These are phyloP conservation scores for Neoascia interrupta DNA, from an alignment of 2,888 invertebrate genomes.

Conservation along the genomic window DNA sequence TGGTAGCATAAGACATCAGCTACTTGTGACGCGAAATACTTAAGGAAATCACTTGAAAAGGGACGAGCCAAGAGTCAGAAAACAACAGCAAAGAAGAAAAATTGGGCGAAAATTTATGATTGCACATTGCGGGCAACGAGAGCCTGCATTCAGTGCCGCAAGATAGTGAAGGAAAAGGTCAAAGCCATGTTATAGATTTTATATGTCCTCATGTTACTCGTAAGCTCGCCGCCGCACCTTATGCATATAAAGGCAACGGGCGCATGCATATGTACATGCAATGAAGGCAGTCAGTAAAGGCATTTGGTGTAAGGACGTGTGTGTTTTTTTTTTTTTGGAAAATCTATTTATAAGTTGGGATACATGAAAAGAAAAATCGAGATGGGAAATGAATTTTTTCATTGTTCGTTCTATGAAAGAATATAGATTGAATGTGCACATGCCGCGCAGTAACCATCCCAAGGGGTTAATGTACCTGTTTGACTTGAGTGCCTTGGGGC, in stretches of 20 bases:
- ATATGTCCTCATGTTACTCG: constrained; percentile 1
- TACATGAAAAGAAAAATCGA: not conserved
- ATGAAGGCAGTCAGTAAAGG: constrained; percentile 9
- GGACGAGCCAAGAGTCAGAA: constrained; percentile 23
- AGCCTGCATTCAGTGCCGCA: constrained; percentile 71
- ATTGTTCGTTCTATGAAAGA: constrained; percentile 21
- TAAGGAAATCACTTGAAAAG: constrained; percentile 34
- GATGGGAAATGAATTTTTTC: constrained; percentile 25
- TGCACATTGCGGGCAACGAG: constrained; percentile 71
- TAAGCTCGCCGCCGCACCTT: constrained; percentile 23
- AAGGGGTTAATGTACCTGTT: constrained; percentile 46
- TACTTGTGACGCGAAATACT: constrained; percentile 20
- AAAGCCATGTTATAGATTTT: constrained; percentile 60
- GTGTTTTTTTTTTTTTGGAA: constrained; percentile 7
- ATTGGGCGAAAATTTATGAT: constrained; percentile 69
- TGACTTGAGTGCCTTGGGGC: not conserved
- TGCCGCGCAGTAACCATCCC: constrained; percentile 43
- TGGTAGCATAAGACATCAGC: too few relatives aligned
- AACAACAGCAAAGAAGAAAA: constrained; percentile 47
- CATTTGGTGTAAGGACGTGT: constrained; percentile 7
- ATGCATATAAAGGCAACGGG: constrained; percentile 3
- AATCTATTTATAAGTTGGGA: constrained; percentile 34
- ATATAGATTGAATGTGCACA: constrained; percentile 39
- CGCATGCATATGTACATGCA: constrained; percentile 9
- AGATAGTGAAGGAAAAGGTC: constrained; percentile 70